These are phyloP conservation scores for Diaperis boleti DNA, from an alignment of 2,888 invertebrate genomes.

Conservation along the genomic window DNA sequence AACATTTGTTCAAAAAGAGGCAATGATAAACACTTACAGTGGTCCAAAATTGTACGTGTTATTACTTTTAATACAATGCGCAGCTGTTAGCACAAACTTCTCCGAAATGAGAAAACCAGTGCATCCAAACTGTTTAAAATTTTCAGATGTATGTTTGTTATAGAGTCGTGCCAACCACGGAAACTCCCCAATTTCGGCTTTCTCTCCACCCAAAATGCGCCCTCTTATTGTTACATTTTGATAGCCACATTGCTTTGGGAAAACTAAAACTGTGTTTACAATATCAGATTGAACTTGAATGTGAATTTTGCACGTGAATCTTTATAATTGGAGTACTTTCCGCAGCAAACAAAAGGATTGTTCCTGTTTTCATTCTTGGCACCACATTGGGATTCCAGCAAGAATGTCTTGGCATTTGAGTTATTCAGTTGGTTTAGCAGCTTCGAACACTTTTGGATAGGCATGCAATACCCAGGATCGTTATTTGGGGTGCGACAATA, in stretches of 20 bases:
- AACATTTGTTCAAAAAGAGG: too few species aligned
- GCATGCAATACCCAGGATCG: background rate
- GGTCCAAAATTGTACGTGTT: too few species aligned
- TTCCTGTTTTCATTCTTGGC: too few species aligned
- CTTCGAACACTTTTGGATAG: too few species aligned
- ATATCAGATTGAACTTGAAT: background rate
- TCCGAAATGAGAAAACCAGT: constrained; percentile 69
- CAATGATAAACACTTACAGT: constrained; percentile 64
- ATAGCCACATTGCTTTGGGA: constrained; percentile 5
- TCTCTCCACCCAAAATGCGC: constrained; percentile 61
- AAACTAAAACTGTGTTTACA: too few species aligned
- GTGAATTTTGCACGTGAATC: too few species aligned
- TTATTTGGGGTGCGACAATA: background rate
- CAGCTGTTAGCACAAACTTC: constrained; percentile 70
- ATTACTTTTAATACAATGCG: constrained; percentile 68
- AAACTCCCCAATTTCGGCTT: constrained; percentile 65
- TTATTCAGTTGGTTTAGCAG: too few species aligned
- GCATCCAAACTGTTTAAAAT: constrained; percentile 62
- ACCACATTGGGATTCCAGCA: too few species aligned
- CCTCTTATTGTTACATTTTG: background rate
- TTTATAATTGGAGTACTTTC: too few species aligned
- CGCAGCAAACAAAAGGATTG: too few species aligned
- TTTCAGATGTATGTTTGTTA: constrained; percentile 57
- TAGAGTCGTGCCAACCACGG: constrained; percentile 69
- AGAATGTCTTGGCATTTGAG: too few species aligned